These are phyloP conservation scores for Calliphora vicina DNA, from an alignment of 1,140 invertebrate genomes.

Conservation along the genomic window DNA sequence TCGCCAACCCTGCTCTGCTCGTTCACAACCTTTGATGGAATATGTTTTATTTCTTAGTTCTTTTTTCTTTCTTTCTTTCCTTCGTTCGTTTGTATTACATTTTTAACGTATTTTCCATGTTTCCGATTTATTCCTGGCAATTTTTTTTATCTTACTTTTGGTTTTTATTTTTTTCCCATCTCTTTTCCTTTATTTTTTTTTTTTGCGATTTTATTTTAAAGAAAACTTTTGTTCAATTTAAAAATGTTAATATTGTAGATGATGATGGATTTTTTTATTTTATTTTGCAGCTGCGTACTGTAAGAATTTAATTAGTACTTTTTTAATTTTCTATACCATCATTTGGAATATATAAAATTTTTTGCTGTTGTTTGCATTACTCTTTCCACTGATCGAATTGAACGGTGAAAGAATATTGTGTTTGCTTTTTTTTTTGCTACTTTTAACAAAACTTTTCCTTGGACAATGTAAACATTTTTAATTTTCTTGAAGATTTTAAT, in stretches of 20 bases:
- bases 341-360: not conserved
- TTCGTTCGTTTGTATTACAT: not conserved
- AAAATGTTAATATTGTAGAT: constrained; percentile 17
- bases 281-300: not conserved
- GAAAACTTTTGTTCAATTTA: not conserved
- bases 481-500: too few species aligned
- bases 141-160: not conserved
- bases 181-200: not conserved
- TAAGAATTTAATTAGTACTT: constrained; percentile 18
- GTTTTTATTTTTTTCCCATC: not conserved
- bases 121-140: not conserved
- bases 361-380: too few species aligned
- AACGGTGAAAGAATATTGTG: not conserved
- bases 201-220: not conserved
- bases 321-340: constrained; percentile 12
- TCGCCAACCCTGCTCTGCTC: not conserved
- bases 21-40: not conserved
- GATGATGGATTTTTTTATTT: not conserved
- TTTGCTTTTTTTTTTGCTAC: not conserved
- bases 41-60: not conserved
- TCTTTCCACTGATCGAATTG: too few species aligned
- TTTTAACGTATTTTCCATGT: not conserved
- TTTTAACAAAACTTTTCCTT: not conserved
- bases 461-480: too few species aligned
- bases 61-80: not conserved